Base-by-base conservation (phyloP, 2,888 invertebrate species). In the Andrena bucephala region DNA sequence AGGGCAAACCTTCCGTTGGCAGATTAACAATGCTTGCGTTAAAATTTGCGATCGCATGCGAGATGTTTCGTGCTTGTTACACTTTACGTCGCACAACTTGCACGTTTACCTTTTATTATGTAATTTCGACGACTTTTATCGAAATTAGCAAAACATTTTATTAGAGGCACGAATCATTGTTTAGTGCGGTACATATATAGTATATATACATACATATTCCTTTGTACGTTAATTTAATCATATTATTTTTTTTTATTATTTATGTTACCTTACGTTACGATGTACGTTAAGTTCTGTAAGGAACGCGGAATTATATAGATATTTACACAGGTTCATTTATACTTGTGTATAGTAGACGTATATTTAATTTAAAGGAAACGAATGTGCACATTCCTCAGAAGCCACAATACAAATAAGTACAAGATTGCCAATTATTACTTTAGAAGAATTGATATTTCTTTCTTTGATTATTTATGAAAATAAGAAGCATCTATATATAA, bases 321-420 rank as follows among this genome's bases (percentile, higher is more conserved):
- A 66, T 82, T 67, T 83, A 78, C 70, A 69, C 27, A 70, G 63
- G 24, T 77, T 81, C 78, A 81, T 76, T 83, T 79, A 73, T 69
- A 77, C 60, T 57, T 77, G 33, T 60, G 52, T 70, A 69, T 59
- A 36, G 16, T 68, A 63, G 33, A 68, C 67, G 13, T 60, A 42
- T 59, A 27, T 83, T 71, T 77, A 84, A 85, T 81, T 83, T 84
- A 81, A 82, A 42, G 33, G 74, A 86, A 87, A 89, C 88, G 89
- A 92, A 93, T 90, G 90, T 93, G 94, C 93, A 93, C 94, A 93
- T 94, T 94, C 93, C 94, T 93, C 93, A 77, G 85, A 87, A 89
- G 85, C 88, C 90, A 89, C 85, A 85, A 89, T 87, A 87, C 82
- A 85, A 90, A 87, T 90, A 91, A 94, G 92, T 93, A 93, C 93